These are phyloP conservation scores for Chironex yamaguchii DNA, from an alignment of 30 jellyfish, hydroid and myxozoan species.

Conservation along the genomic window DNA sequence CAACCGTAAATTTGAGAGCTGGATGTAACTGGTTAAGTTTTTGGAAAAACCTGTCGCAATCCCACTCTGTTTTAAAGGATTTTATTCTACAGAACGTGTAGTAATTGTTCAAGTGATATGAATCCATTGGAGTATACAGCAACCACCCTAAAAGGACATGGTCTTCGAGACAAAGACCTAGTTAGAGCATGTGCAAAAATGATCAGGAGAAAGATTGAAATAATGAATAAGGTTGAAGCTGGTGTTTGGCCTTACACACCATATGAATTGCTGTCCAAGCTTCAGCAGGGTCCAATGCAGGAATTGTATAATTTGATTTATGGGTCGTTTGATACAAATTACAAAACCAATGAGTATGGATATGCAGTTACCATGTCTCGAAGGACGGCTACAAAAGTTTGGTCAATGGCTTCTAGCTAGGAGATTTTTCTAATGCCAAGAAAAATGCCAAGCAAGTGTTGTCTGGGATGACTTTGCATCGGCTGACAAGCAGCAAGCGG, in stretches of 20 bases:
- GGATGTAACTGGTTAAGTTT: no score
- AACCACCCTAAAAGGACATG: conserved; percentile 46
- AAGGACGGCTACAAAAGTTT: conserved; percentile 37
- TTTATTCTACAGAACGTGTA: conserved; percentile 9
- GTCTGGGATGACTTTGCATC: conserved; percentile 37
- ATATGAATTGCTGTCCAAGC: conserved; percentile 1
- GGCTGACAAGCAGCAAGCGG: conserved; percentile 38
- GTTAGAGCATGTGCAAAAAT: conserved; percentile 30
- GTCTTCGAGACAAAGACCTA: conserved; percentile 44
- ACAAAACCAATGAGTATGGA: conserved; percentile 22
- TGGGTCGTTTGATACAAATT: conserved; percentile 30
- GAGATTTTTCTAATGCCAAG: not conserved
- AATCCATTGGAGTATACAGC: conserved; percentile 49
- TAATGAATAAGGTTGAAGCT: not conserved
- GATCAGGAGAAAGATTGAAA: not conserved
- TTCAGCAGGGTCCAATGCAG: conserved; percentile 29
- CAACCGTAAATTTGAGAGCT: no score
- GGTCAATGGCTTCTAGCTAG: conserved; percentile 60
- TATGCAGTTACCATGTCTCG: conserved; percentile 15
- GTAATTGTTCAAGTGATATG: conserved; percentile 62
- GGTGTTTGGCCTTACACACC: conserved; percentile 32
- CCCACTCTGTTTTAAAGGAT: no score
- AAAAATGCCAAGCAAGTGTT: conserved; percentile 48
- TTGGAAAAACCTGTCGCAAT: no score
- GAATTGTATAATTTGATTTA: conserved; percentile 52